Evolutionary conservation across 2,113 vertebrate genomes (phyloP).

Genomic region (Cairina moschata): DNA sequence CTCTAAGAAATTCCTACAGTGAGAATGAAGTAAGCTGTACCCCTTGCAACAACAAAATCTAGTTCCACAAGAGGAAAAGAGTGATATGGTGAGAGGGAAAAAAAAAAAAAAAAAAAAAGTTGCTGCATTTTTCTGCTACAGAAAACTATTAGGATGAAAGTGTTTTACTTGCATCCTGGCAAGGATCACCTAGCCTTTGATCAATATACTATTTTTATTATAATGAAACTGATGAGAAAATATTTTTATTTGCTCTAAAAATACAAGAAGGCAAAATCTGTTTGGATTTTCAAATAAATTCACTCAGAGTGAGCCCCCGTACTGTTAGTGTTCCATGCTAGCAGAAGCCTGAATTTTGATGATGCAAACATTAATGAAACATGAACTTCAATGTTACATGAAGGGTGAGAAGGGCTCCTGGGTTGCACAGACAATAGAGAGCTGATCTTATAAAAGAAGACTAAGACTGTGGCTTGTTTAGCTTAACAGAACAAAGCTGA

Average conservation of each 20-base stretch:
- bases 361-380: constrained; percentile 46
- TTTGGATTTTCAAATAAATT: neutral
- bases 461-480: neutral
- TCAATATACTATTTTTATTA: neutral
- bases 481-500: constrained; percentile 11
- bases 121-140: neutral
- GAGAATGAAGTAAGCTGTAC: neutral
- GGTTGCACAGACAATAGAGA: neutral
- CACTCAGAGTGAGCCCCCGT: neutral
- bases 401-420: neutral
- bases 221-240: neutral
- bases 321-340: neutral
- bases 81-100: neutral
- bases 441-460: neutral
- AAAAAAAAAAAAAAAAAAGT: neutral
- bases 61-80: neutral
- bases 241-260: neutral
- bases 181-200: neutral
- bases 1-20: neutral
- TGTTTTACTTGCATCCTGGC: neutral
- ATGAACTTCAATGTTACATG: constrained; percentile 3
- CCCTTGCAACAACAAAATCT: neutral
- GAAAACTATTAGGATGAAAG: neutral
- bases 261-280: neutral
- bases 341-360: constrained; percentile 32